Conservation (phyloP, 2,888 invertebrate genomes). For the Thumatha senex region DNA sequence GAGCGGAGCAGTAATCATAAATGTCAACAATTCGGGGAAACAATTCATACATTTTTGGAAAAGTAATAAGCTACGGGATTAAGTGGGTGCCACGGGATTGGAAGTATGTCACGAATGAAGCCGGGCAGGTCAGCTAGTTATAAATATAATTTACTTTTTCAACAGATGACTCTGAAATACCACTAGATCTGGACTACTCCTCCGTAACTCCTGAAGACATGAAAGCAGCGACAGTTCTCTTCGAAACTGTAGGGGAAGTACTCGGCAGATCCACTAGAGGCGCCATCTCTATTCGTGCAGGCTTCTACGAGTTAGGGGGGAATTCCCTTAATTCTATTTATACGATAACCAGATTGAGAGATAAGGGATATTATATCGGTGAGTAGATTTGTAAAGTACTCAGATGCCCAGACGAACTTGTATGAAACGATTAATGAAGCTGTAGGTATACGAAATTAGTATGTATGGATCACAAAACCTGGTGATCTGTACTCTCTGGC, state of each 20-base stretch:
- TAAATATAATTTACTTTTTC: neutral
- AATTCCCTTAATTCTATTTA: slow-evolving; percentile 94
- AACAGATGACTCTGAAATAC: slow-evolving; percentile 79
- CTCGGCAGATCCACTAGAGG: slow-evolving; percentile 85
- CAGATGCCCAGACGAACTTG: too few species aligned
- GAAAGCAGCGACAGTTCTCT: slow-evolving; percentile 86
- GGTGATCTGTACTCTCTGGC: too few species aligned
- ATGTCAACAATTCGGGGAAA: too few species aligned
- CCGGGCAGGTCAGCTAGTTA: too few species aligned
- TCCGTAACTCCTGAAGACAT: slow-evolving; percentile 84
- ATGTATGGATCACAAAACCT: too few species aligned
- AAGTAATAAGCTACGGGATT: too few species aligned
- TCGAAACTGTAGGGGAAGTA: slow-evolving; percentile 89
- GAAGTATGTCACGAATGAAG: too few species aligned
- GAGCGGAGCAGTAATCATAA: too few species aligned
- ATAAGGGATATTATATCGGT: slow-evolving; percentile 91
- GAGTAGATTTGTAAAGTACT: slow-evolving; percentile 37
- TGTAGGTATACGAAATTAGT: too few species aligned
- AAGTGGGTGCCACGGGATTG: too few species aligned
- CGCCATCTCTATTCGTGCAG: slow-evolving; percentile 85
- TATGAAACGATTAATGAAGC: too few species aligned
- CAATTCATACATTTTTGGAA: too few species aligned
- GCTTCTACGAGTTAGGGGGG: slow-evolving; percentile 93
- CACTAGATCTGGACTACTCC: slow-evolving; percentile 86
- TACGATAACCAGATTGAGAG: slow-evolving; percentile 89